phyloP scores from a whole-genome alignment of 2,888 invertebrate species.

The Marasmarcha lunaedactyla region DNA sequence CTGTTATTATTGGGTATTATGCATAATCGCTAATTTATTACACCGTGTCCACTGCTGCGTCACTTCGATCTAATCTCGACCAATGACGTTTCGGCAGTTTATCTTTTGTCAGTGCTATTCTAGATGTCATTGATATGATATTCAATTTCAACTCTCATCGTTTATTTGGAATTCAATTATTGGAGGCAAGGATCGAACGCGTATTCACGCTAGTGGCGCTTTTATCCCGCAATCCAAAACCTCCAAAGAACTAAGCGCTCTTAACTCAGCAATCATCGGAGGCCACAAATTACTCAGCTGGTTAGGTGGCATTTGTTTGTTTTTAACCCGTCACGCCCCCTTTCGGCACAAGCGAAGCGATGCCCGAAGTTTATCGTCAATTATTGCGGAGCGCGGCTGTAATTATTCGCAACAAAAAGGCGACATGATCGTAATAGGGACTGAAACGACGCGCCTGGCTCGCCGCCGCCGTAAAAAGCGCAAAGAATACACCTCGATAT shows the following conservation, averaged over 20 bases:
- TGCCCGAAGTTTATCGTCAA: conserved; percentile 22
- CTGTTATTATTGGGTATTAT: conserved; percentile 58
- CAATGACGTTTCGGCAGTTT: conserved; percentile 19
- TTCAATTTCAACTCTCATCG: no score
- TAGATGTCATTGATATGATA: conserved; percentile 3
- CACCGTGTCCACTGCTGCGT: conserved; percentile 33
- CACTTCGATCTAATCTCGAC: conserved; percentile 30
- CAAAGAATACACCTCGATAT: conserved; percentile 71
- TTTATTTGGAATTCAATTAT: no score
- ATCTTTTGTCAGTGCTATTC: conserved; percentile 5
- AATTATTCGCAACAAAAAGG: conserved; percentile 62
- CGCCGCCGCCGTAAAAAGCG: conserved; percentile 63
- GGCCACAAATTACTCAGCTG: neutral
- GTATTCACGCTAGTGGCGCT: conserved; percentile 3
- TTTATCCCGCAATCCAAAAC: no score
- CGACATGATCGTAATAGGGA: conserved; percentile 57
- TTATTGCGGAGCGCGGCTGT: conserved; percentile 36
- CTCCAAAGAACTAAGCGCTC: no score
- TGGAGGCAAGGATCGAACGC: neutral
- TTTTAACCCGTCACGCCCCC: conserved; percentile 1
- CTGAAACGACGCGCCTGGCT: conserved; percentile 46
- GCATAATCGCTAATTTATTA: conserved; percentile 65
- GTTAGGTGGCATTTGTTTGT: neutral
- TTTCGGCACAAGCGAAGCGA: conserved; percentile 4
- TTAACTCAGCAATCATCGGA: no score